Base-by-base conservation (phyloP, 2,113 vertebrate species). In the Phainopepla nitens region DNA sequence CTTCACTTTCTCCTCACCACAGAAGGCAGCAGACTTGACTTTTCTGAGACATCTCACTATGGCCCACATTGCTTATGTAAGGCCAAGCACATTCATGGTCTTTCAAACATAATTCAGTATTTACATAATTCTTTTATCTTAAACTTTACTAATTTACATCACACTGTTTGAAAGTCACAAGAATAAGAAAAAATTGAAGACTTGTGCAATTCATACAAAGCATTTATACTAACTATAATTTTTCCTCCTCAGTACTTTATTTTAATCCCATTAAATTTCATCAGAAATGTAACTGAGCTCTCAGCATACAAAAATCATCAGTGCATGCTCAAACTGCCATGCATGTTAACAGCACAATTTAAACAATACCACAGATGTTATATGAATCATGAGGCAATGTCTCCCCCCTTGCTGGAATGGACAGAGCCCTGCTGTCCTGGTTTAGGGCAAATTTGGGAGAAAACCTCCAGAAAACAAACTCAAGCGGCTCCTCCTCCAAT, bases 211-310 rank as follows among this genome's bases (percentile, higher is more conserved):
- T 71, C 31, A 66, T 90, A 76, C 62, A 83, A 76, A 90, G 31
- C 72, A 80, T 61, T 82, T 90, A 66, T 61, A 51, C 60, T 93
- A 82, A 77, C 80, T 91, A 27, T 70, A 41, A n/a, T 78, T 93
- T 93, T 91, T 95, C 51, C 76, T 94, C 76, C 82, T 82, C 49
- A 42, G 49, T 70, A 56, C 35, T 94, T 94, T 78, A 94, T 82
- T 89, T 92, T 50, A 83, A 76, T 75, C 71, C 66, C 82, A 76
- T 71, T 61, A 83, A 79, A 90, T 90, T 82, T 86, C 61, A 87
- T 51, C 33, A 89, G 41, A n/a, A 89, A 79, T 53, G 36, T 76
- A 71, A 80, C 57, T 87, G 72, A 83, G 47, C 42, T 95, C 62
- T 91, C 85, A 45, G 28, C 33, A 39, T 90, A 94, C 72, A 94